Evolutionary conservation across 1,140 invertebrate genomes (phyloP).

Genomic region (Macrocentrus cingulum): DNA sequence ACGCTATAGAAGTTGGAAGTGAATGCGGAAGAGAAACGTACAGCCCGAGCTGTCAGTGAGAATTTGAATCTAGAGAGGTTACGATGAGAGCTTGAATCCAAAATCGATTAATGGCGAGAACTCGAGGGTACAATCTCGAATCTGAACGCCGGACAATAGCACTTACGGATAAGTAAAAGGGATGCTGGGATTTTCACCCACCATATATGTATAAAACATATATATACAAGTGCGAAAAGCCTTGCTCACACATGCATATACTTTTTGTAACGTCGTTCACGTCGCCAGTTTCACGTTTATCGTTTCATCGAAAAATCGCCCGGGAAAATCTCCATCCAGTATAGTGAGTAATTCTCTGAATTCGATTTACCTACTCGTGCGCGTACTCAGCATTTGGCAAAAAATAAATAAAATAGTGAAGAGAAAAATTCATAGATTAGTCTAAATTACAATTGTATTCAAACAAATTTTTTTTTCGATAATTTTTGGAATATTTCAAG

Average conservation of each 20-base stretch:
- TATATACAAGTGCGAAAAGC: too few species aligned
- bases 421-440: too few species aligned
- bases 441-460: too few species aligned
- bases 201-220: neutral
- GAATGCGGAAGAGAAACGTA: too few species aligned
- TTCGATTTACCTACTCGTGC: too few species aligned
- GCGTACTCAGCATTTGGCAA: too few species aligned
- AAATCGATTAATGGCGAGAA: slow-evolving; percentile 21
- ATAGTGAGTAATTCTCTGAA: slow-evolving; percentile 17
- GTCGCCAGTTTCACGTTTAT: slow-evolving; percentile 1
- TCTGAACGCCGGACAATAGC: slow-evolving; percentile 16
- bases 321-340: slow-evolving; percentile 9
- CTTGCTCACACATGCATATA: too few species aligned
- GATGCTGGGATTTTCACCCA: slow-evolving; percentile 20
- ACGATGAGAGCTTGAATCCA: slow-evolving; percentile 1
- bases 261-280: neutral
- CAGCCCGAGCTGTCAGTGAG: too few species aligned
- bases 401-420: too few species aligned
- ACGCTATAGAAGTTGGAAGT: too few species aligned
- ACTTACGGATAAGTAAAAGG: slow-evolving; percentile 25
- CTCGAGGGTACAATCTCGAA: slow-evolving; percentile 13
- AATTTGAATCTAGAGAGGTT: neutral
- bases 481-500: too few species aligned
- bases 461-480: too few species aligned
- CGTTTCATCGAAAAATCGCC: slow-evolving; percentile 6